Evolutionary conservation across 2,888 invertebrate genomes (phyloP).

Genomic region (Diarsia brunnea): DNA sequence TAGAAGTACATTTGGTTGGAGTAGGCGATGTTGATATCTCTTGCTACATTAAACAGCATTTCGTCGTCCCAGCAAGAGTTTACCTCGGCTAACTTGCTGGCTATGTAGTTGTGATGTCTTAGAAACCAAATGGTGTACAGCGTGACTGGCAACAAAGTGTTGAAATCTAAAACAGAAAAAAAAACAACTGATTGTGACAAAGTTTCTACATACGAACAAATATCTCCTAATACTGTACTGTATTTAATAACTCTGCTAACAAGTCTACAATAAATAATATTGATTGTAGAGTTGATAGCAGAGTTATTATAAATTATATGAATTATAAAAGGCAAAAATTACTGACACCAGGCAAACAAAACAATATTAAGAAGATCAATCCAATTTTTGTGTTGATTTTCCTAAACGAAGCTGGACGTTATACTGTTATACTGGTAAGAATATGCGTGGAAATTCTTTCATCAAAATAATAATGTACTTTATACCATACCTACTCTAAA

Average conservation of each 20-base stretch:
- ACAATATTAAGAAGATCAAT: not conserved
- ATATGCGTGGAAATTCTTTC: not conserved
- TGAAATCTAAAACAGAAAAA: constrained; percentile 20
- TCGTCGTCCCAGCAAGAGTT: constrained; percentile 77
- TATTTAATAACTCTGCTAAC: no score
- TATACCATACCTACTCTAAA: no score
- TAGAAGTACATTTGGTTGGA: constrained; percentile 68
- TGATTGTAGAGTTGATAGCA: no score
- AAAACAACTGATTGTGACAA: not conserved
- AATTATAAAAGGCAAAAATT: no score
- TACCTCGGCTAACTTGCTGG: constrained; percentile 59
- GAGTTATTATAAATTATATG: no score
- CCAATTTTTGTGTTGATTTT: not conserved
- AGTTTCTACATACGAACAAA: not conserved
- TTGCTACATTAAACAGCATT: constrained; percentile 66
- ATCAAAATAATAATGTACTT: not conserved
- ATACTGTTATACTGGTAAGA: not conserved
- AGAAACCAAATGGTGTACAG: constrained; percentile 55
- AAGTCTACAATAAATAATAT: no score
- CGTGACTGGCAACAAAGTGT: constrained; percentile 6
- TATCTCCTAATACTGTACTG: not conserved
- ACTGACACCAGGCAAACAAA: no score
- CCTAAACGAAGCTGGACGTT: not conserved
- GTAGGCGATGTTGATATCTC: constrained; percentile 72
- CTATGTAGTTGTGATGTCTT: constrained; percentile 72